Conservation (phyloP, 2,113 vertebrate species). For the Epinephelus cyanopodus region DNA sequence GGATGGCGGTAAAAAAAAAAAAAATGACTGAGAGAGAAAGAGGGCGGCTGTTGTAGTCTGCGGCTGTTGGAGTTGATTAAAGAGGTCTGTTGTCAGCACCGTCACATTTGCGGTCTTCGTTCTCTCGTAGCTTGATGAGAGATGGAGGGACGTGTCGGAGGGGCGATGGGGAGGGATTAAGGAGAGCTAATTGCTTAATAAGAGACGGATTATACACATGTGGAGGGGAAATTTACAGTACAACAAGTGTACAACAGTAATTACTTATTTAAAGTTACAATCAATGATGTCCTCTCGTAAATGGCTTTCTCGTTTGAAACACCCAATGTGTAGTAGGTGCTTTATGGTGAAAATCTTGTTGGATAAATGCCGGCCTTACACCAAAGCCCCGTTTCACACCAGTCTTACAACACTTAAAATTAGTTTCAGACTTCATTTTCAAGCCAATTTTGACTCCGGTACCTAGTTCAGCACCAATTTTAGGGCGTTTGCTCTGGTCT, state of each 20-base stretch:
- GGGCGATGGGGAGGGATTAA: constrained; percentile 48
- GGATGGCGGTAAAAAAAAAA: background rate
- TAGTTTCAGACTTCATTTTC: too few species aligned
- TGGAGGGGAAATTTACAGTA: background rate
- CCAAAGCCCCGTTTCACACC: too few species aligned
- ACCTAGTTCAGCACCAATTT: too few species aligned
- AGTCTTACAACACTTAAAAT: too few species aligned
- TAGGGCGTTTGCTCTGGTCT: background rate
- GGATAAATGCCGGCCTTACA: background rate
- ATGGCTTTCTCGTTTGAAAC: background rate
- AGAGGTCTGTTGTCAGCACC: constrained; percentile 73
- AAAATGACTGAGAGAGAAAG: constrained; percentile 23
- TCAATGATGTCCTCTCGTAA: too few species aligned
- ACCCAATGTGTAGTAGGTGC: background rate
- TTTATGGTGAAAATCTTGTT: background rate
- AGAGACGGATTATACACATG: constrained; percentile 27
- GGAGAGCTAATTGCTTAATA: constrained; percentile 48
- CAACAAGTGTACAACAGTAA: too few species aligned
- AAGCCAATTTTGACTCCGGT: too few species aligned
- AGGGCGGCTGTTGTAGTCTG: constrained; percentile 37
- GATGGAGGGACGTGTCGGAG: constrained; percentile 50
- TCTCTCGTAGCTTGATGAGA: constrained; percentile 55
- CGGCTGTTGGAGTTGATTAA: constrained; percentile 62
- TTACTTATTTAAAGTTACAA: background rate
- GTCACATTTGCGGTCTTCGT: constrained; percentile 55